phyloP scores from a whole-genome alignment of 1,140 invertebrate genomes.

The Batillaria attramentaria region DNA sequence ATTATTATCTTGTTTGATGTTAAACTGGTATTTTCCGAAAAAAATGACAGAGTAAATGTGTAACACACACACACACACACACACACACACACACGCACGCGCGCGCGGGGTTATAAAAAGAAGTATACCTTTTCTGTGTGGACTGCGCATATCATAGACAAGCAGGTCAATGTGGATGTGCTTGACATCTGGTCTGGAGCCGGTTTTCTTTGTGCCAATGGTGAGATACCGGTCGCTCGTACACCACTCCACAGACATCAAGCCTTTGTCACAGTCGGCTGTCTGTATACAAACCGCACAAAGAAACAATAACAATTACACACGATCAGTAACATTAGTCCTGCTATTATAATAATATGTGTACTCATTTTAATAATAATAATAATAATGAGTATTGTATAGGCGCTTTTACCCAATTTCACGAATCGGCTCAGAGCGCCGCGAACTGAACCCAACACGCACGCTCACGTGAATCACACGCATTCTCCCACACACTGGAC shows the following conservation, averaged over 20 bases:
- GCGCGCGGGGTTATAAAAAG: neutral
- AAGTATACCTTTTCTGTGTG: slow-evolving; percentile 11
- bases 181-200: neutral
- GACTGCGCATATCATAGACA: slow-evolving; percentile 19
- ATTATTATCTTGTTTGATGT: too few species aligned
- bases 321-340: too few species aligned
- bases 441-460: too few species aligned
- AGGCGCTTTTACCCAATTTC: too few species aligned
- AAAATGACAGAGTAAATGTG: neutral
- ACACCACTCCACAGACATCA: slow-evolving; percentile 22
- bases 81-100: neutral
- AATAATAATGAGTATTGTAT: too few species aligned
- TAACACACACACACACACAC: neutral
- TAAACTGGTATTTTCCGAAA: too few species aligned
- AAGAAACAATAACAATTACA: too few species aligned
- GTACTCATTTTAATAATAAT: too few species aligned
- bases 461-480: too few species aligned
- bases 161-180: slow-evolving; percentile 3
- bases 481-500: too few species aligned
- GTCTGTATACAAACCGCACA: slow-evolving; percentile 11
- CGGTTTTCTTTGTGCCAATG: neutral
- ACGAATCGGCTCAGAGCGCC: too few species aligned
- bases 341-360: too few species aligned
- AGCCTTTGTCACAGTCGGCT: neutral
- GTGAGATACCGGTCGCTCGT: slow-evolving; percentile 20